A percentile compares a stretch with the other conserved stretches of the same genome.
Evolutionary conservation across 2,888 invertebrate species (phyloP).

Genomic region (Spilosoma lubricipeda): DNA sequence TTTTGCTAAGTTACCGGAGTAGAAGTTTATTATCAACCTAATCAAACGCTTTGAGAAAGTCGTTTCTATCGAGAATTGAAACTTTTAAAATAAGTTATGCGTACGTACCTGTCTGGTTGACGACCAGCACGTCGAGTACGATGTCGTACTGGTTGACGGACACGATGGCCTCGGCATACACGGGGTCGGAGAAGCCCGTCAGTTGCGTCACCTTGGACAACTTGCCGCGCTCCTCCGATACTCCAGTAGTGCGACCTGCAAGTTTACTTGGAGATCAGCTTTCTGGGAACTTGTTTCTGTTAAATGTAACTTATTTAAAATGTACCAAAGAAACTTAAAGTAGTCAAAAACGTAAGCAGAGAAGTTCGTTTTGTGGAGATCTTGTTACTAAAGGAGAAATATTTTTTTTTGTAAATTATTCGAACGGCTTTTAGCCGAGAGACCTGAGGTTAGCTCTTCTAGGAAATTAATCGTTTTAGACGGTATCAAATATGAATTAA

Average conservation of each 20-base stretch:
- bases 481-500: too few relatives aligned
- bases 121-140: slow-evolving; percentile 98
- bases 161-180: slow-evolving; percentile 99
- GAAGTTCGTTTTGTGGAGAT: too few relatives aligned
- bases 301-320: too few relatives aligned
- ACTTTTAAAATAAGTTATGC: not conserved
- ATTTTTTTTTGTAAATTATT: too few relatives aligned
- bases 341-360: too few relatives aligned
- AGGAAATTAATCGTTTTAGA: too few relatives aligned
- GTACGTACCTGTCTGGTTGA: slow-evolving; percentile 95
- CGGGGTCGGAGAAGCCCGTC: slow-evolving; percentile 99
- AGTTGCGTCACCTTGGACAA: slow-evolving; percentile 94
- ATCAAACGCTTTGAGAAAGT: not conserved
- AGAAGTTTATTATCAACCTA: not conserved
- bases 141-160: slow-evolving; percentile 99
- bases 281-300: too few relatives aligned
- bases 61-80: too few relatives aligned
- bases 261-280: not conserved
- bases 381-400: too few relatives aligned
- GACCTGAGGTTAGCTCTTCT: too few relatives aligned
- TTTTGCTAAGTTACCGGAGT: not conserved
- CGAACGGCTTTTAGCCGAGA: too few relatives aligned
- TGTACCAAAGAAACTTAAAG: too few relatives aligned
- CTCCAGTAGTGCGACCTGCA: slow-evolving; percentile 64
- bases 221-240: slow-evolving; percentile 65